Conservation (phyloP, 2,888 invertebrate species). For the Ochropleura leucogaster region DNA sequence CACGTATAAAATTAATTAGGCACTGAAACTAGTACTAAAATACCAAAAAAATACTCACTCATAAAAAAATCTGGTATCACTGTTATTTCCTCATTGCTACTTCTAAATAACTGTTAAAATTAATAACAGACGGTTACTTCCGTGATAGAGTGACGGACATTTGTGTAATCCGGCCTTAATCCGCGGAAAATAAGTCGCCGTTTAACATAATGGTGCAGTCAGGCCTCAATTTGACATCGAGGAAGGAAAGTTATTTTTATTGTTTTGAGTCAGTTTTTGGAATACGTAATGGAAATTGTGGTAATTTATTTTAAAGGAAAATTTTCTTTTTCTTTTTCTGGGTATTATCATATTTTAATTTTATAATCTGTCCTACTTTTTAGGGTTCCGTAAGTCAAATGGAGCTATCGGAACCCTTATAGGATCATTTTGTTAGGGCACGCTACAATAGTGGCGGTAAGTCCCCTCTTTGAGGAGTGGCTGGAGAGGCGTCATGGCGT, state of each 20-base stretch:
- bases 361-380: too few relatives aligned
- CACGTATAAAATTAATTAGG: not conserved
- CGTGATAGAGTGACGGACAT: conserved; percentile 47
- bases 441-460: too few relatives aligned
- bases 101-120: conserved; percentile 17
- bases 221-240: conserved; percentile 29
- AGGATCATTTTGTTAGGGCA: too few relatives aligned
- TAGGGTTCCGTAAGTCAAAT: too few relatives aligned
- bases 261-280: conserved; percentile 7
- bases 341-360: too few relatives aligned
- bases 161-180: conserved; percentile 63
- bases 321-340: not conserved
- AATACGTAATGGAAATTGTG: not conserved
- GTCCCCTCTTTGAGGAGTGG: too few relatives aligned
- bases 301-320: too few relatives aligned
- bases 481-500: too few relatives aligned
- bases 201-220: conserved; percentile 55
- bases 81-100: conserved; percentile 9
- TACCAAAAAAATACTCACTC: not conserved
- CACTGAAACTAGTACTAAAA: not conserved
- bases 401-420: too few relatives aligned
- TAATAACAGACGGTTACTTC: conserved; percentile 24
- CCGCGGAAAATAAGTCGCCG: conserved; percentile 56
- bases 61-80: not conserved
- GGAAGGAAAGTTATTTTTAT: conserved; percentile 25